Evolutionary conservation across 2,113 vertebrate species (phyloP).

Genomic region (Fregetta grallaria): DNA sequence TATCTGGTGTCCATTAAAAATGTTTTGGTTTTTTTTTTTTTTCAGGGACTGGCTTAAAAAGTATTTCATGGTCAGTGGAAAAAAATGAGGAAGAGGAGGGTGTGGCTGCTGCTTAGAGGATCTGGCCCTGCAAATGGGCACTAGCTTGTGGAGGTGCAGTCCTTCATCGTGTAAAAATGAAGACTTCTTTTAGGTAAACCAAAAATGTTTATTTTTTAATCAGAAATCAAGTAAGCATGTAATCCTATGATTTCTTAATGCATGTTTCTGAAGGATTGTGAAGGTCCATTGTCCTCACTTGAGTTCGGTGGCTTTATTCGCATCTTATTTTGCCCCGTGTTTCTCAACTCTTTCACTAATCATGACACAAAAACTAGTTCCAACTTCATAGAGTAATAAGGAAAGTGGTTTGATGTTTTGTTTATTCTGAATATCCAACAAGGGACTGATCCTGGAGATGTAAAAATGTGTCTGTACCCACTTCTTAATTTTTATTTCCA

Average conservation of each 20-base stretch:
- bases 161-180: neutral
- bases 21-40: neutral
- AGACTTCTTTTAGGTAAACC: constrained; percentile 18
- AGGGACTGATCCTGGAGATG: neutral
- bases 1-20: constrained; percentile 7
- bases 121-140: neutral
- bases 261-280: neutral
- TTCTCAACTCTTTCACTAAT: neutral
- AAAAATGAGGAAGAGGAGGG: constrained; percentile 45
- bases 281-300: neutral
- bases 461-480: neutral
- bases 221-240: neutral
- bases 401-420: neutral
- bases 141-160: neutral
- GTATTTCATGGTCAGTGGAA: neutral
- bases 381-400: neutral
- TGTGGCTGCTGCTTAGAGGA: neutral
- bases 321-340: neutral
- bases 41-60: neutral
- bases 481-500: neutral
- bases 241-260: neutral
- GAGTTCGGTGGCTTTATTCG: neutral
- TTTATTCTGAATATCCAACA: neutral
- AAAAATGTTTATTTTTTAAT: neutral
- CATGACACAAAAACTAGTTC: neutral